phyloP scores from a whole-genome alignment of 2,888 invertebrate species.

The Diaprepes abbreviatus region DNA sequence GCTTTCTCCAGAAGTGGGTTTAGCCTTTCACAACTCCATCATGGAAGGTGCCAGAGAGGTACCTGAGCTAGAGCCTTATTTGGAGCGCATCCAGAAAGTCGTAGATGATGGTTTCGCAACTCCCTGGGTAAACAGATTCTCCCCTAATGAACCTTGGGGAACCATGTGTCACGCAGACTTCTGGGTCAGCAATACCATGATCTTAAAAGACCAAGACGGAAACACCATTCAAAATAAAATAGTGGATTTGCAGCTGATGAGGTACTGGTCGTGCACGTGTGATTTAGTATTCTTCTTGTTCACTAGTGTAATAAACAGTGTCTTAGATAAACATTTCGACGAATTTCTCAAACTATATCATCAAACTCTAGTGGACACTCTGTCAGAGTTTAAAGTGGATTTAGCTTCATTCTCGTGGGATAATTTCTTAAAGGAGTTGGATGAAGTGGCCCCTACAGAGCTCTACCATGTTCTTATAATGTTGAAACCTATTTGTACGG shows the following conservation, averaged over 20 bases:
- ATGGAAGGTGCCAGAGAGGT: slow-evolving; percentile 57
- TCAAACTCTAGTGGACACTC: slow-evolving; percentile 66
- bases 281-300: slow-evolving; percentile 73
- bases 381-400: slow-evolving; percentile 65
- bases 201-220: slow-evolving; percentile 68
- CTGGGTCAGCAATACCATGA: slow-evolving; percentile 75
- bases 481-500: slow-evolving; percentile 69
- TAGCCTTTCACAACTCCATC: slow-evolving; percentile 61
- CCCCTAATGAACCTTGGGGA: slow-evolving; percentile 68
- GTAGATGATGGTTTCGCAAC: slow-evolving; percentile 56
- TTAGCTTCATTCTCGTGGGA: slow-evolving; percentile 64
- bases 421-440: slow-evolving; percentile 67
- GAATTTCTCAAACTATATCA: slow-evolving; percentile 71
- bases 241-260: slow-evolving; percentile 73
- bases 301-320: slow-evolving; percentile 68
- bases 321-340: slow-evolving; percentile 68
- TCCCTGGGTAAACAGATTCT: slow-evolving; percentile 53
- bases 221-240: slow-evolving; percentile 70
- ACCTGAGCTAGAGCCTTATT: slow-evolving; percentile 57
- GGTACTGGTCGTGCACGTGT: slow-evolving; percentile 69
- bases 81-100: slow-evolving; percentile 55
- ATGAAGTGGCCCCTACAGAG: slow-evolving; percentile 66
- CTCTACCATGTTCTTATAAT: slow-evolving; percentile 69
- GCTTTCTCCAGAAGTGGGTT: slow-evolving; percentile 60
- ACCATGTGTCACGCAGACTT: slow-evolving; percentile 73